Evolutionary conservation across 2,888 invertebrate species (phyloP), one percentile per base, ranked within the genome.

Genomic region (Nymphalis c-album): DNA sequence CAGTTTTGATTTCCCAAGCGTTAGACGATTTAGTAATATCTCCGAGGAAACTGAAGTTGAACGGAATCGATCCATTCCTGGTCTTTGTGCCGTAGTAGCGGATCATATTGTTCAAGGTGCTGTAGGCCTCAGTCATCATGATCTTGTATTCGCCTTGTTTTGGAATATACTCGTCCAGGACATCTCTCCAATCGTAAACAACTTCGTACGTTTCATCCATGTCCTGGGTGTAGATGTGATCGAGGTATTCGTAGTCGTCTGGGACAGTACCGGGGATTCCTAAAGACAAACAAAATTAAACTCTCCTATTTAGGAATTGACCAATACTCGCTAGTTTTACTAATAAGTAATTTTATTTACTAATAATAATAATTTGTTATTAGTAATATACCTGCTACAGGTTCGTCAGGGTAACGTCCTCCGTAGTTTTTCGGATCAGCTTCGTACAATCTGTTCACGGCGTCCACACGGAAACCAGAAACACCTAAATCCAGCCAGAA

Each of bases 401-500:
- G 94, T 91, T 96, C 79, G 83, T 92, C 95, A 85, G 95, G 76
- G 72, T 79, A 91, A 1, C 61, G 65, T 2, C 88, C 90, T 17
- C 76, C 80, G 69, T 78, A 86, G 16, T 82, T 64, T 0, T 66
- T 65, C 0, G 81, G 75, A 60, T 88, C 82, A 0, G 85, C 85
- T 74, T 93, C 93, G 71, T 85, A 93, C 75, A 91, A 73, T 68
- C 78, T 74, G 71, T 89, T 89, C 69, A 96, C 93, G 0, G 96
- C 96, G 80, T 97, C 96, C 59, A 98, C 93, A 60, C 97, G 94
- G 83, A 98, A 97, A 0, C 98, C 98, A 73, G 96, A 96, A 0
- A 98, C 95, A 4, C 97, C 97, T 75, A 94, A 94, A 22, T 94
- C 94, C 71, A 98, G 80, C 98, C 98, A 98, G 84, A 95, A 97